Percentiles rank a stretch among this genome's conserved stretches.
phyloP scores from a whole-genome alignment of 2,888 invertebrate genomes.

The Leuctra nigra region DNA sequence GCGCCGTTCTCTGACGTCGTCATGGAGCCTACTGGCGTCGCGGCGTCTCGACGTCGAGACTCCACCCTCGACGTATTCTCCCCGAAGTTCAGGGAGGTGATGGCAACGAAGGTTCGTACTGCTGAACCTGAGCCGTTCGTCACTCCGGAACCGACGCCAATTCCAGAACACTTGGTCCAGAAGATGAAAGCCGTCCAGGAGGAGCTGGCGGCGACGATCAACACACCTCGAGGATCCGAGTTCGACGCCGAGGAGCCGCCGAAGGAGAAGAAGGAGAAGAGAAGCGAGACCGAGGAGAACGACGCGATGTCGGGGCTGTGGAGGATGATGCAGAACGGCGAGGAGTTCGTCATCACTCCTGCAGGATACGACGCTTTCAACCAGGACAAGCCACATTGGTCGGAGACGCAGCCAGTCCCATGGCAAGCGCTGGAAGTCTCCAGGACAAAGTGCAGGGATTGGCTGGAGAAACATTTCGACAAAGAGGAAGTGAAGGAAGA shows the following conservation, averaged over 20 bases:
- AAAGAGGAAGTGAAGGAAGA: background rate
- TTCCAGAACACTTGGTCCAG: background rate
- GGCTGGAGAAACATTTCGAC: slow-evolving; percentile 22
- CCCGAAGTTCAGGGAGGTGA: no score
- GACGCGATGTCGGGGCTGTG: slow-evolving; percentile 28
- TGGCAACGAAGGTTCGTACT: no score
- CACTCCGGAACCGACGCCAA: no score
- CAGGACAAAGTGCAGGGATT: slow-evolving; percentile 27
- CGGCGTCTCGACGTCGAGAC: no score
- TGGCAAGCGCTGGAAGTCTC: slow-evolving; percentile 28
- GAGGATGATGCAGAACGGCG: slow-evolving; percentile 28
- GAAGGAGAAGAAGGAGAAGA: background rate
- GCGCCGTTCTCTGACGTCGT: slow-evolving; percentile 20
- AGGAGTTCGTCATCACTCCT: slow-evolving; percentile 26
- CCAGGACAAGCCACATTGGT: slow-evolving; percentile 25
- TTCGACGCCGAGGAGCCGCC: background rate
- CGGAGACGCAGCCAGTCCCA: slow-evolving; percentile 25
- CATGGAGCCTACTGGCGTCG: background rate
- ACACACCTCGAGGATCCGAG: background rate
- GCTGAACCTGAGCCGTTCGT: no score
- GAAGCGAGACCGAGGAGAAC: slow-evolving; percentile 12
- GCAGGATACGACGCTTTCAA: slow-evolving; percentile 26
- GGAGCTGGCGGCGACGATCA: background rate
- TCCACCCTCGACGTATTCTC: no score
- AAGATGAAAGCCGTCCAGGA: background rate